Conservation (phyloP, 1,140 invertebrate species). For the Protaetia brevitarsis region DNA sequence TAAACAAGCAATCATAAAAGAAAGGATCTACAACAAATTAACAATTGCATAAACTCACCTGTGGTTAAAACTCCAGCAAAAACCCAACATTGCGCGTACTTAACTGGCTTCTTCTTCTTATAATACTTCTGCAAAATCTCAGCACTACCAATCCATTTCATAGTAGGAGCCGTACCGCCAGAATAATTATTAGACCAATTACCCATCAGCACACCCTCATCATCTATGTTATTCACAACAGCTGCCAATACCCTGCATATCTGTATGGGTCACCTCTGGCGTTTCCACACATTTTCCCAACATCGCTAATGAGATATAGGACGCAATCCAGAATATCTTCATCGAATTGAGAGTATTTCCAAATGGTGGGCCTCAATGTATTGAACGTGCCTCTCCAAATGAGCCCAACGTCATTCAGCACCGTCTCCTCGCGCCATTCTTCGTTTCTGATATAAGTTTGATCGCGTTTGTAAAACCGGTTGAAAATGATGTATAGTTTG, state of each 20-base stretch:
- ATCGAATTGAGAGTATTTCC: constrained; percentile 91
- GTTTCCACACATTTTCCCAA: constrained; percentile 61
- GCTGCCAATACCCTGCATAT: constrained; percentile 76
- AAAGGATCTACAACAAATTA: too few species aligned
- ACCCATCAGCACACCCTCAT: constrained; percentile 80
- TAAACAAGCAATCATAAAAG: too few species aligned
- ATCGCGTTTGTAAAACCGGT: constrained; percentile 77
- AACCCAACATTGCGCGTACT: constrained; percentile 95
- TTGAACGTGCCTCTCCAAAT: constrained; percentile 88
- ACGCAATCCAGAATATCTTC: constrained; percentile 81
- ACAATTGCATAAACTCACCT: too few species aligned
- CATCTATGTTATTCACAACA: constrained; percentile 81
- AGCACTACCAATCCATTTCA: constrained; percentile 84
- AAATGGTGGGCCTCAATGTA: constrained; percentile 75
- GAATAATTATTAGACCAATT: constrained; percentile 86
- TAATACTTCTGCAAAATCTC: constrained; percentile 84
- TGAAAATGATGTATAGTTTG: constrained; percentile 75
- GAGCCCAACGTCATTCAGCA: constrained; percentile 81
- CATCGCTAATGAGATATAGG: constrained; percentile 69
- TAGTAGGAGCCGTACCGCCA: constrained; percentile 76
- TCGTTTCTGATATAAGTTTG: constrained; percentile 64
- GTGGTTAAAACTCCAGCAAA: constrained; percentile 87
- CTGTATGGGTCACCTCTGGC: constrained; percentile 70
- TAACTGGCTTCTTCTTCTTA: constrained; percentile 81
- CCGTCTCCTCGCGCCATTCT: constrained; percentile 77